Conservation (phyloP, 2,113 vertebrate species). For the Lathamus discolor region DNA sequence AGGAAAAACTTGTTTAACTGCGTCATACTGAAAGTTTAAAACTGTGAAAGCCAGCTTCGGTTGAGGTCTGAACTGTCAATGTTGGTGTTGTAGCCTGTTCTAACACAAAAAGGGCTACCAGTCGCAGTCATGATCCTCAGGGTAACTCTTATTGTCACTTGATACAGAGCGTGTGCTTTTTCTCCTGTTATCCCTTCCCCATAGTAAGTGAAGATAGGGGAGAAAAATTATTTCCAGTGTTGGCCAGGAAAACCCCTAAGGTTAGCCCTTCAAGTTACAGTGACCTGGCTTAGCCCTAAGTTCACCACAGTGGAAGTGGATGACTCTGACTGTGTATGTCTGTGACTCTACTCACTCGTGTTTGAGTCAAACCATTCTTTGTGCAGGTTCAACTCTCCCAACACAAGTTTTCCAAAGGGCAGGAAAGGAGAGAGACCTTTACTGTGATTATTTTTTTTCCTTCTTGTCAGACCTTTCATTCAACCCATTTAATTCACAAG, state of each 20-base stretch:
- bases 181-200: neutral
- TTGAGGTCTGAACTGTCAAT: neutral
- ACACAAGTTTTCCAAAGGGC: neutral
- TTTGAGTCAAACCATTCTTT: neutral
- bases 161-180: neutral
- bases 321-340: neutral
- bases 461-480: neutral
- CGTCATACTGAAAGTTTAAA: neutral
- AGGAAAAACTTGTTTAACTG: neutral
- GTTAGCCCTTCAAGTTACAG: neutral
- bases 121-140: neutral
- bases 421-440: neutral
- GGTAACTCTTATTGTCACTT: neutral
- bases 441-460: neutral
- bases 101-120: neutral
- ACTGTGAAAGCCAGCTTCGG: neutral
- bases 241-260: neutral
- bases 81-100: neutral
- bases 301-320: fast-evolving
- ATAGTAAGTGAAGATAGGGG: neutral
- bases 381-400: neutral
- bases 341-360: neutral
- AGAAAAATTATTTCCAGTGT: neutral
- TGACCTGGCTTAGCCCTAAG: neutral
- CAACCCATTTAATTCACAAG: no score